phyloP scores from a whole-genome alignment of 92 coral and sea anemone species.

The Zoanthus sansibaricus region DNA sequence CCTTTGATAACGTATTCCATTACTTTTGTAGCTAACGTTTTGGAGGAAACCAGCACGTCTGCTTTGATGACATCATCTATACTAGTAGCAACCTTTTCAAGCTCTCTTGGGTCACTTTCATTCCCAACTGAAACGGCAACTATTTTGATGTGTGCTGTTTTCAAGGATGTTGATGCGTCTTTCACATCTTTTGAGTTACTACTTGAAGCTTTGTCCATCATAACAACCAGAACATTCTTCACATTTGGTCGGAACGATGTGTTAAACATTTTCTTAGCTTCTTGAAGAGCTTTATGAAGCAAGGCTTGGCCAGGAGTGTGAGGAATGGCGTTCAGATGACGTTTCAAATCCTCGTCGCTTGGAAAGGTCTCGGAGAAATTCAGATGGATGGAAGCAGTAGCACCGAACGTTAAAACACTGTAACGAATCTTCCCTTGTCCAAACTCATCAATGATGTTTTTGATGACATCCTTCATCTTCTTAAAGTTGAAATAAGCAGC shows the following conservation, averaged over 20 bases:
- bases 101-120: constrained; percentile 55
- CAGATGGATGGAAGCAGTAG: constrained; percentile 67
- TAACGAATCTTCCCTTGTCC: constrained; percentile 79
- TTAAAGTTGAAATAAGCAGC: constrained; percentile 63
- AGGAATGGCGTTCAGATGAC: background rate
- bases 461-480: constrained; percentile 74
- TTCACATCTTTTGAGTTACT: constrained; percentile 52
- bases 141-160: constrained; percentile 14
- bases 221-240: constrained; percentile 78
- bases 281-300: constrained; percentile 73
- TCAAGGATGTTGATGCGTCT: constrained; percentile 54
- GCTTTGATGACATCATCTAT: constrained; percentile 69
- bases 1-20: constrained; percentile 68
- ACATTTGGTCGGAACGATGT: constrained; percentile 69
- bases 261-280: constrained; percentile 75
- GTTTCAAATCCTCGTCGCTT: constrained; percentile 33
- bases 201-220: constrained; percentile 74
- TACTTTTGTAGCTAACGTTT: constrained; percentile 65
- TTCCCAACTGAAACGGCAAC: constrained; percentile 25
- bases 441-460: constrained; percentile 69
- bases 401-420: constrained; percentile 82
- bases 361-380: constrained; percentile 69
- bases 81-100: constrained; percentile 61
- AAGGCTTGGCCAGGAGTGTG: constrained; percentile 62
- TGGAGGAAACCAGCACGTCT: constrained; percentile 59